Evolutionary conservation across 2,888 invertebrate species (phyloP).

Genomic region (Morinoia aosen): DNA sequence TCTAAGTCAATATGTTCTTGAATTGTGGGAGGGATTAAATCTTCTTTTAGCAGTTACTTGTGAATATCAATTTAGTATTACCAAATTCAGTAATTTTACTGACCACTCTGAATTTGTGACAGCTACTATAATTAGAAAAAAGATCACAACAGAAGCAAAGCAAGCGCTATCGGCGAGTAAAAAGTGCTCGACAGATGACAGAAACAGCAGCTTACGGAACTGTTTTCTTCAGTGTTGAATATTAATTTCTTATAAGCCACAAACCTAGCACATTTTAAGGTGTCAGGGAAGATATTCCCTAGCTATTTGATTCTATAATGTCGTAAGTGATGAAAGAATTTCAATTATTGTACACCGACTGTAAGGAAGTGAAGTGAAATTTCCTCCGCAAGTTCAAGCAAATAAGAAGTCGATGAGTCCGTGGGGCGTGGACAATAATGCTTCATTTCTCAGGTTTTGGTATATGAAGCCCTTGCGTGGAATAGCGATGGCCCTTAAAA

Average conservation of each 20-base stretch:
- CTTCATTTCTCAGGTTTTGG: not conserved
- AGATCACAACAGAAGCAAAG: not conserved
- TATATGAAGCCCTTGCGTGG: not conserved
- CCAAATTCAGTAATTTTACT: not conserved
- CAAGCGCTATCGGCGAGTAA: not conserved
- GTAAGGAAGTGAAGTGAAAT: no score
- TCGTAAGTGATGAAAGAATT: no score
- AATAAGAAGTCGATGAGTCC: not conserved
- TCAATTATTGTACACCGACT: no score
- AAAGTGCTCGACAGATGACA: no score
- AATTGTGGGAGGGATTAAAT: not conserved
- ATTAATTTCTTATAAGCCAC: no score
- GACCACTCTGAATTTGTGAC: not conserved
- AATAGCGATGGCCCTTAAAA: not conserved
- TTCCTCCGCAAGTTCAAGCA: no score
- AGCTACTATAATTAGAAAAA: not conserved
- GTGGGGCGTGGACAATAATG: not conserved
- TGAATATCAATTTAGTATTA: not conserved
- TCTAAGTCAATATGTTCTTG: not conserved
- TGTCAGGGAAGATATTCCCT: no score
- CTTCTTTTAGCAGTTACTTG: not conserved
- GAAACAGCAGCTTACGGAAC: no score
- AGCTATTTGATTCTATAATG: no score
- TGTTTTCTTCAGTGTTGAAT: no score
- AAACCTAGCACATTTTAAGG: no score